phyloP scores from a whole-genome alignment of 2,888 invertebrate species.

The Sarcophaga caerulescens region DNA sequence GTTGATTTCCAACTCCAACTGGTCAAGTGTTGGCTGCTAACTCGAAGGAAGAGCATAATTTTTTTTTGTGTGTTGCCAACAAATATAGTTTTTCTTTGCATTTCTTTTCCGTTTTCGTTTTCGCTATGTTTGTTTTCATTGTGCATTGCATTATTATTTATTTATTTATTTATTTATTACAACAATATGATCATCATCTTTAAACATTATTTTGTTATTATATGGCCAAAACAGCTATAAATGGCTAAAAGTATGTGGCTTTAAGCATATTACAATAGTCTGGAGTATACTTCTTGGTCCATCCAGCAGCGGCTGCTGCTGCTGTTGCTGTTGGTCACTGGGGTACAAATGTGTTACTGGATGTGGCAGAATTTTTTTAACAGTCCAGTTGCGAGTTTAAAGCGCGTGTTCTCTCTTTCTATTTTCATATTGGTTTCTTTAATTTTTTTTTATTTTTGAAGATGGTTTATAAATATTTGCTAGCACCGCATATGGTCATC shows the following conservation, averaged over 20 bases:
- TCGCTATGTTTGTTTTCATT: background rate
- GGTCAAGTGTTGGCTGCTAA: background rate
- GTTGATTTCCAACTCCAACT: background rate
- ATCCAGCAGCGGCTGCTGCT: background rate
- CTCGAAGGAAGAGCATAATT: background rate
- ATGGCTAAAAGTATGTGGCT: conserved; percentile 53
- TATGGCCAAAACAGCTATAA: conserved; percentile 54
- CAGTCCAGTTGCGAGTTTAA: conserved; percentile 16
- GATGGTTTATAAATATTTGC: background rate
- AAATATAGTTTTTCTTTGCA: conserved; percentile 28
- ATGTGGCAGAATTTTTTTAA: conserved; percentile 6
- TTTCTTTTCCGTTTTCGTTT: no score
- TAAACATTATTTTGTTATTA: conserved; percentile 1
- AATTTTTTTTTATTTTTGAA: background rate
- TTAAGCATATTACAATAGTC: conserved; percentile 32
- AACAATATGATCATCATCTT: background rate
- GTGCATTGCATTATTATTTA: conserved; percentile 14
- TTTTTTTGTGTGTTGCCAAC: background rate
- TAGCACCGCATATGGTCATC: conserved; percentile 16
- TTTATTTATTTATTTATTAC: conserved; percentile 41
- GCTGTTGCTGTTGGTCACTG: background rate
- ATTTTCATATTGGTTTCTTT: background rate
- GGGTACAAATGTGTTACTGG: background rate
- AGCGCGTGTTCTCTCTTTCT: conserved; percentile 52
- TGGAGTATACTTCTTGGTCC: no score